Percentiles rank a stretch among this genome's conserved stretches.
Evolutionary conservation across 2,888 invertebrate genomes (phyloP).

Genomic region (Sericinus montela): DNA sequence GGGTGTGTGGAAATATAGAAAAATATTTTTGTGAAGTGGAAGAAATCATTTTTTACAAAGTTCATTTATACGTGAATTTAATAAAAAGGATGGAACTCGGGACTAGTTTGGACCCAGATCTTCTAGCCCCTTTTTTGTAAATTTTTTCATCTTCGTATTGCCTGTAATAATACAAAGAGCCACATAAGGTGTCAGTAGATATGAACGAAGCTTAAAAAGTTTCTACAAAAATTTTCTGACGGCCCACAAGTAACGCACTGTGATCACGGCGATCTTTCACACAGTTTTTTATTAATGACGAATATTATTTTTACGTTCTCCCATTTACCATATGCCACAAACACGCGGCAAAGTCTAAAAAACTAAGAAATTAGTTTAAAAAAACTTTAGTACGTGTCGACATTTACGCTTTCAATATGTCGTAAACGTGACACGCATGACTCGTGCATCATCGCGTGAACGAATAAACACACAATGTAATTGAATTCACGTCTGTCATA

Average conservation of each 20-base stretch:
- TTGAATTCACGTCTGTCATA: conserved; percentile 39
- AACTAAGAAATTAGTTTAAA: conserved; percentile 24
- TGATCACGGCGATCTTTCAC: conserved; percentile 16
- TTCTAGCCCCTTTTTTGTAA: too few species aligned
- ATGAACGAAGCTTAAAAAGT: too few species aligned
- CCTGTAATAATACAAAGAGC: too few species aligned
- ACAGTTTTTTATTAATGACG: conserved; percentile 29
- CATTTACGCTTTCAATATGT: conserved; percentile 44
- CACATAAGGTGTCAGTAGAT: too few species aligned
- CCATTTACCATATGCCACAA: conserved; percentile 34
- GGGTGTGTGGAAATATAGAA: too few species aligned
- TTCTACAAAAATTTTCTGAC: not conserved
- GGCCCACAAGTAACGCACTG: not conserved
- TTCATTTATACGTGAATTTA: too few species aligned
- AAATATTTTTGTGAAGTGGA: too few species aligned
- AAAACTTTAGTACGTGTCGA: conserved; percentile 27
- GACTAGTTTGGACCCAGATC: too few species aligned
- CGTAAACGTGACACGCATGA: conserved; percentile 9
- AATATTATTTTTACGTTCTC: conserved; percentile 23
- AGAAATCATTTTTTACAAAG: too few species aligned
- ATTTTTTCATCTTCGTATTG: too few species aligned
- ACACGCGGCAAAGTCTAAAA: conserved; percentile 32
- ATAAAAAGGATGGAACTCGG: too few species aligned
- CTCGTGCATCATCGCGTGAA: conserved; percentile 32
- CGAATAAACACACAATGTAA: conserved; percentile 28